These are phyloP conservation scores for Mola mola DNA, from an alignment of 2,113 vertebrate species.

Conservation along the genomic window DNA sequence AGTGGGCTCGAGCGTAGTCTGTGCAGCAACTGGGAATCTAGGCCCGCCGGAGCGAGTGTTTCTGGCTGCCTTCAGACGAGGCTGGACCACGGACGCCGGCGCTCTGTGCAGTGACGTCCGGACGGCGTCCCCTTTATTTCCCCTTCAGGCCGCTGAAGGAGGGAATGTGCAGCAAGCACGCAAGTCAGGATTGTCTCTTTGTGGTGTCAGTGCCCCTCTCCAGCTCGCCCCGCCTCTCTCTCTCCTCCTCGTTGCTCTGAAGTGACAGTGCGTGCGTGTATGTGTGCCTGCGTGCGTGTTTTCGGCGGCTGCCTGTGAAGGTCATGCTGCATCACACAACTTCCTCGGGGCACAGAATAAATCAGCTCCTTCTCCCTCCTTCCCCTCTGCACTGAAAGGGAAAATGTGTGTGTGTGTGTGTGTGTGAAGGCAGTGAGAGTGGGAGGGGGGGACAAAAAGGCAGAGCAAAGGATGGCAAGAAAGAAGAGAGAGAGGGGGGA, in stretches of 20 bases:
- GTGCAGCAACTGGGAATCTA: slow-evolving; percentile 40
- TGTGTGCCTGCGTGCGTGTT: slow-evolving; percentile 20
- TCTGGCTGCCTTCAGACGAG: neutral
- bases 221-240: slow-evolving; percentile 47
- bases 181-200: slow-evolving; percentile 57
- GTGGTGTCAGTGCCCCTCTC: slow-evolving; percentile 53
- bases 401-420: slow-evolving; percentile 26
- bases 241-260: slow-evolving; percentile 64
- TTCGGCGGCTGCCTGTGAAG: slow-evolving; percentile 90
- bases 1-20: slow-evolving; percentile 59
- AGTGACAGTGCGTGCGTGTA: slow-evolving; percentile 56
- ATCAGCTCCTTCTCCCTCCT: slow-evolving; percentile 89
- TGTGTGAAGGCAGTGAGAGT: slow-evolving; percentile 40
- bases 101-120: neutral
- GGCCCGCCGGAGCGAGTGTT: neutral
- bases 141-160: slow-evolving; percentile 19
- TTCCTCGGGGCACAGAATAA: slow-evolving; percentile 99
- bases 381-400: slow-evolving; percentile 54
- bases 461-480: slow-evolving; percentile 59
- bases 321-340: slow-evolving; percentile 97
- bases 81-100: too few species aligned
- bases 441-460: slow-evolving; percentile 37
- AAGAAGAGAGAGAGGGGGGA: slow-evolving; percentile 65
- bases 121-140: slow-evolving; percentile 1
- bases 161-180: slow-evolving; percentile 56